Percentiles rank a stretch among this genome's conserved stretches.
These are phyloP conservation scores for Virgularia gustaviana DNA, from an alignment of 92 coral and sea anemone species.

Conservation along the genomic window DNA sequence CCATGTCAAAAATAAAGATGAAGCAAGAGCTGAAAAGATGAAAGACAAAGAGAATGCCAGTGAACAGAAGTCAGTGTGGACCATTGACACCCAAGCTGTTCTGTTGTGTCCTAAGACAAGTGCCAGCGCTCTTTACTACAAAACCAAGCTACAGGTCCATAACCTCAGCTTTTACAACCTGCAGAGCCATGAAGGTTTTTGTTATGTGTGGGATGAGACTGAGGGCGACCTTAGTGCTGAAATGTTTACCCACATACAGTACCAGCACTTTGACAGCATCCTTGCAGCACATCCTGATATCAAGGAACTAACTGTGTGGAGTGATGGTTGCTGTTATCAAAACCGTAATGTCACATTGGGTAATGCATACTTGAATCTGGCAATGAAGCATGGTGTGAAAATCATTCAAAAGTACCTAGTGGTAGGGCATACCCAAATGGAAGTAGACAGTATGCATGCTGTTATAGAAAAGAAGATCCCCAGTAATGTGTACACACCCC, in stretches of 20 bases:
- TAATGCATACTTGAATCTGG: slow-evolving; percentile 15
- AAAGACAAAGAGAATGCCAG: slow-evolving; percentile 16
- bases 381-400: slow-evolving; percentile 13
- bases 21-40: not conserved
- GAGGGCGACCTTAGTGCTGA: slow-evolving; percentile 37
- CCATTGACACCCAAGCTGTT: slow-evolving; percentile 18
- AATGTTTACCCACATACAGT: not conserved
- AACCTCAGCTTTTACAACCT: no score
- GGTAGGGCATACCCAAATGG: slow-evolving; percentile 33
- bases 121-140: slow-evolving; percentile 27
- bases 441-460: slow-evolving; percentile 23
- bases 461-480: slow-evolving; percentile 6
- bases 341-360: slow-evolving; percentile 18
- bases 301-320: not conserved
- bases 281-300: slow-evolving; percentile 7
- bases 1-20: slow-evolving; percentile 4
- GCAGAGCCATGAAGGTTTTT: slow-evolving; percentile 22
- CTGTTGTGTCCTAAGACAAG: not conserved
- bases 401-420: slow-evolving; percentile 32
- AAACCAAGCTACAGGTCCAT: no score
- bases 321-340: no score
- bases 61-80: not conserved
- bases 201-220: slow-evolving; percentile 32
- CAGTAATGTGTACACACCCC: slow-evolving; percentile 10
- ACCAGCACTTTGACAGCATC: not conserved